These are phyloP conservation scores for Ectropis crepuscularia DNA, from an alignment of 2,888 invertebrate species.

Conservation along the genomic window DNA sequence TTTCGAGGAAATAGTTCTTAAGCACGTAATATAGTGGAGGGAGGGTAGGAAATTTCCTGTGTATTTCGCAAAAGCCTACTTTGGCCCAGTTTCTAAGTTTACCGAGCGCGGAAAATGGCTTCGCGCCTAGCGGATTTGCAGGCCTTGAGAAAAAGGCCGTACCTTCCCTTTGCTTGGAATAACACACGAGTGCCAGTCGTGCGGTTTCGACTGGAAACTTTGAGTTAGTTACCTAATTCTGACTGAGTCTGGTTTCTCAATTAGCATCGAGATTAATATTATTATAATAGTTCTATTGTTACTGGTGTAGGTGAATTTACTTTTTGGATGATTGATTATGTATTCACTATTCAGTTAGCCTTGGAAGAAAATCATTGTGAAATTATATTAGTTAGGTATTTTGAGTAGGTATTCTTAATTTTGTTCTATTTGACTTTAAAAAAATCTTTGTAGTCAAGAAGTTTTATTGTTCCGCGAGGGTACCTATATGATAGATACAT, in stretches of 20 bases:
- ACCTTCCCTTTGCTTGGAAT: constrained; percentile 47
- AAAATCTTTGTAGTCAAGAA: no score
- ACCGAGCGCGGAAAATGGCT: constrained; percentile 78
- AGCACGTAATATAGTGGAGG: constrained; percentile 71
- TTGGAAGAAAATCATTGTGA: no score
- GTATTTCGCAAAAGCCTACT: constrained; percentile 78
- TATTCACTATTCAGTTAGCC: no score
- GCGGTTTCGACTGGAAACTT: constrained; percentile 12
- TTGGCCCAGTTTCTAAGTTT: constrained; percentile 81
- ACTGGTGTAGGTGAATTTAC: no score
- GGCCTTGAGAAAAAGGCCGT: constrained; percentile 60
- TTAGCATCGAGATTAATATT: no score
- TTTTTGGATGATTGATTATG: no score
- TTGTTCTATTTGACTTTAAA: no score
- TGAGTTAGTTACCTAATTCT: background rate
- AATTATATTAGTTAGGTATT: no score
- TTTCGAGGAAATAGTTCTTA: constrained; percentile 73
- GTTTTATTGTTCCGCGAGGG: no score
- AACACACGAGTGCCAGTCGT: constrained; percentile 20
- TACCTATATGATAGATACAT: no score
- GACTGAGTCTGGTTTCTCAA: background rate
- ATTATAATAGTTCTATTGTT: no score
- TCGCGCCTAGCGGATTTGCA: constrained; percentile 73
- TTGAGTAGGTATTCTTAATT: no score
- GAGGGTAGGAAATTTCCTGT: constrained; percentile 66